A percentile compares a stretch with the other conserved stretches of the same genome.
phyloP scores from a whole-genome alignment of 2,797 vertebrate genomes.

The Lacerta bilineata region DNA sequence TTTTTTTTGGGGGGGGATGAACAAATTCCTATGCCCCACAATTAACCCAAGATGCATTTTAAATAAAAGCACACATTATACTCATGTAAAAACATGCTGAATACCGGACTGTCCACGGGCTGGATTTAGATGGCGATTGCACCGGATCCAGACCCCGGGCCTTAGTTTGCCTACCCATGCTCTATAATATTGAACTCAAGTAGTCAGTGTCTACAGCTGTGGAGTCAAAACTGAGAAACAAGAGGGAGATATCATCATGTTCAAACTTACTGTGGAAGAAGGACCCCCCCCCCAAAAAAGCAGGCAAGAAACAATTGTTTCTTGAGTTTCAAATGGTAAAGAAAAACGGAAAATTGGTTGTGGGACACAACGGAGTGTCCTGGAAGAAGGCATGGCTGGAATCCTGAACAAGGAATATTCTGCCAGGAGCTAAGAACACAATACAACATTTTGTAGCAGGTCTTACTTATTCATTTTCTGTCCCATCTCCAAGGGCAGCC shows the following conservation, averaged over 20 bases:
- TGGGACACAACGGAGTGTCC: not conserved
- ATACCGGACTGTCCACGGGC: too few relatives aligned
- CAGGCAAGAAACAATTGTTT: too few relatives aligned
- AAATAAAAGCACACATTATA: too few relatives aligned
- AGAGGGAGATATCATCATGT: not conserved
- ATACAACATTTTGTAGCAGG: not conserved
- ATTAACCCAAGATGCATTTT: too few relatives aligned
- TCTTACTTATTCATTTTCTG: not conserved
- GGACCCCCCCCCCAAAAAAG: not conserved
- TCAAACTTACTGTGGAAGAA: not conserved
- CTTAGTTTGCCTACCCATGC: too few relatives aligned
- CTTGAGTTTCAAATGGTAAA: not conserved
- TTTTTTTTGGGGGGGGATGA: too few relatives aligned
- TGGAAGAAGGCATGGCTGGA: not conserved
- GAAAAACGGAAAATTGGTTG: not conserved
- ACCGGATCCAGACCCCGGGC: fast-evolving
- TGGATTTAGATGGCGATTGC: too few relatives aligned
- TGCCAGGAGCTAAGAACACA: not conserved
- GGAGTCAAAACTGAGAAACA: not conserved
- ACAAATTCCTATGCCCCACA: too few relatives aligned
- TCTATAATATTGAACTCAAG: not conserved
- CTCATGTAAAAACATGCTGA: too few relatives aligned
- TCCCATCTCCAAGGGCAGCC: not conserved
- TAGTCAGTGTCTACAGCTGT: not conserved
- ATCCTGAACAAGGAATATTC: not conserved